Percentiles rank a stretch among this genome's conserved stretches.
These are phyloP conservation scores for Choloepus didactylus DNA, from an alignment of 2,797 vertebrate genomes.

Conservation along the genomic window DNA sequence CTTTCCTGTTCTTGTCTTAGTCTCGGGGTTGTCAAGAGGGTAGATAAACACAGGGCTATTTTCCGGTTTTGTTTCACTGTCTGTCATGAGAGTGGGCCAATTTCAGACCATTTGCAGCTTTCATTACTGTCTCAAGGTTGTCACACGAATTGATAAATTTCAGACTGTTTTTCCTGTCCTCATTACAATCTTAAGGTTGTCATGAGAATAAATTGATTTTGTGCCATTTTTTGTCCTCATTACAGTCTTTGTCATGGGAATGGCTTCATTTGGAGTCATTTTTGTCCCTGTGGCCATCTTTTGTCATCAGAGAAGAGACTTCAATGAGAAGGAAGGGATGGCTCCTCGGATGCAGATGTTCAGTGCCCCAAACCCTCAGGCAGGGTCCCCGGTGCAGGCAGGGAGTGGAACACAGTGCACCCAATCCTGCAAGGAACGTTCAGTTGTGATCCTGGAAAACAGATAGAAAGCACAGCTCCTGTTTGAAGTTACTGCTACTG, in stretches of 20 bases:
- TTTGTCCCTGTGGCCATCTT: constrained; percentile 86
- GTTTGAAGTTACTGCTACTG: background rate
- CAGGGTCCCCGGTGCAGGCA: constrained; percentile 78
- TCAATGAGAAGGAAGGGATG: constrained; percentile 84
- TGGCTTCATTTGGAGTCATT: constrained; percentile 87
- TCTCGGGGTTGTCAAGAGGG: constrained; percentile 83
- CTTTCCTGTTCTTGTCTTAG: constrained; percentile 85
- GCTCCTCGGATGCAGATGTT: constrained; percentile 77
- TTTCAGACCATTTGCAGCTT: constrained; percentile 88
- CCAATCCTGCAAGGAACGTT: constrained; percentile 70
- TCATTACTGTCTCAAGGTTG: constrained; percentile 89
- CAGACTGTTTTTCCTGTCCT: constrained; percentile 91
- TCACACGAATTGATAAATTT: constrained; percentile 91
- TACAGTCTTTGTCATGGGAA: constrained; percentile 88
- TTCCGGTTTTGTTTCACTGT: constrained; percentile 86
- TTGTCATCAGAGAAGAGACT: constrained; percentile 85
- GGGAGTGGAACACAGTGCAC: constrained; percentile 77
- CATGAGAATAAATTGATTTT: constrained; percentile 89
- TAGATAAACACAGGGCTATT: constrained; percentile 85
- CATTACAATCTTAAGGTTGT: constrained; percentile 90
- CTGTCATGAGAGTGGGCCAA: constrained; percentile 87
- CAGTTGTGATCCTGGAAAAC: constrained; percentile 68
- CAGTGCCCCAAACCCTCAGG: constrained; percentile 76
- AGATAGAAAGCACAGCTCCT: constrained; percentile 63
- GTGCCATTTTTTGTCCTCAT: constrained; percentile 88